These are phyloP conservation scores for Cryptus armator DNA, from an alignment of 2,888 invertebrate genomes.

Conservation along the genomic window DNA sequence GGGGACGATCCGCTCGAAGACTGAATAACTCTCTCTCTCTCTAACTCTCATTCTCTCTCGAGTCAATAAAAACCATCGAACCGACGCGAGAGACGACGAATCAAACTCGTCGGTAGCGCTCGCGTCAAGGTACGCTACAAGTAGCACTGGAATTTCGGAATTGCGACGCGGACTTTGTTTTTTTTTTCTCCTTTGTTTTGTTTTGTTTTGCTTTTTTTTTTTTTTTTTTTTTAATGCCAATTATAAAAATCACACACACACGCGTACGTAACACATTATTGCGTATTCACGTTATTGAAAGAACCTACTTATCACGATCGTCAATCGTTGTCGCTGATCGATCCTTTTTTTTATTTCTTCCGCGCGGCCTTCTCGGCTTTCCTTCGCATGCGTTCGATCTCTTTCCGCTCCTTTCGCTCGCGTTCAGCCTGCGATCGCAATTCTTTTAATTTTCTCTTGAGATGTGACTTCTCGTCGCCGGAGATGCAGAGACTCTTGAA, in stretches of 20 bases:
- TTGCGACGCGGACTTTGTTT: conserved; percentile 58
- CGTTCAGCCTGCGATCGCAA: conserved; percentile 91
- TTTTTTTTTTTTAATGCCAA: conserved; percentile 37
- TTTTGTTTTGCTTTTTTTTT: conserved; percentile 12
- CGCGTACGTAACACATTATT: conserved; percentile 56
- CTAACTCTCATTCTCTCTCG: background rate
- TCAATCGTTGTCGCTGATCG: conserved; percentile 27
- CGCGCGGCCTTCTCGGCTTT: conserved; percentile 94
- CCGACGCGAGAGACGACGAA: conserved; percentile 37
- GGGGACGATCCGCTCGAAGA: conserved; percentile 5
- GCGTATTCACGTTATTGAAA: conserved; percentile 63
- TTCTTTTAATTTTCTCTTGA: conserved; percentile 95
- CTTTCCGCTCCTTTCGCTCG: conserved; percentile 94
- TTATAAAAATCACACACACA: conserved; percentile 57
- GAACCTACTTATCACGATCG: conserved; percentile 59
- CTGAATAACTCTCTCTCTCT: conserved; percentile 2
- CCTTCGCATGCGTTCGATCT: conserved; percentile 93
- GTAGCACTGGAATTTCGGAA: conserved; percentile 70
- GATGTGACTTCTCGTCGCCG: conserved; percentile 92
- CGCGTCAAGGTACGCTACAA: conserved; percentile 71
- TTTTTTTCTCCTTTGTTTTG: conserved; percentile 22
- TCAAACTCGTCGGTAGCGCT: conserved; percentile 47
- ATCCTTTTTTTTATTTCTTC: conserved; percentile 83
- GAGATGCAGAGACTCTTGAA: conserved; percentile 94
- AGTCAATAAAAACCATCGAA: conserved; percentile 34